These are phyloP conservation scores for Pseudanteris insignis DNA, from an alignment of 2,888 invertebrate genomes.

Conservation along the genomic window DNA sequence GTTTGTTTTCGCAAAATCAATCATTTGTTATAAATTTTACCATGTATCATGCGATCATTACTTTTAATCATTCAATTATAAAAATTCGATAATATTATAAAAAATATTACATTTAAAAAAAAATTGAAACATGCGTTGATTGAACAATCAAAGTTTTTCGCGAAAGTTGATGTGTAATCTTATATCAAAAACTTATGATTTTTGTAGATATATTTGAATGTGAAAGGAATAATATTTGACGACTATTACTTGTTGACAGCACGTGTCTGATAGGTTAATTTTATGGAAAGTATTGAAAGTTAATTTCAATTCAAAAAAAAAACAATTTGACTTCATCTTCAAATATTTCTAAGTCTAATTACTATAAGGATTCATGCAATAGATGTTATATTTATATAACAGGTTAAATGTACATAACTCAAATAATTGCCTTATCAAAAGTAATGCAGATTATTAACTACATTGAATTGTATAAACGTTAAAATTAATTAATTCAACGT, in stretches of 20 bases:
- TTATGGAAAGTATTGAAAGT: constrained; percentile 12
- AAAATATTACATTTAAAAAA: too few relatives aligned
- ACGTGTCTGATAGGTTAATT: constrained; percentile 20
- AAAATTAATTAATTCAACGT: neutral
- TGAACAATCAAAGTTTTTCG: too few relatives aligned
- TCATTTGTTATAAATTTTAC: constrained; percentile 12
- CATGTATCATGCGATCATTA: constrained; percentile 23
- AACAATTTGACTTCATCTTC: constrained; percentile 10
- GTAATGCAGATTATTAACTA: too few relatives aligned
- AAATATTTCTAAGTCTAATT: constrained; percentile 18
- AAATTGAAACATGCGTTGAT: neutral
- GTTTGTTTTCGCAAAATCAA: constrained; percentile 15
- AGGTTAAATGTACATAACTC: constrained; percentile 33
- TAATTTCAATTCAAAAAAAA: constrained; percentile 1
- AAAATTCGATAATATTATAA: neutral
- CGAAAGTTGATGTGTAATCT: too few relatives aligned
- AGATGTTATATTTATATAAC: constrained; percentile 17
- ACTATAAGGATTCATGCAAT: constrained; percentile 19
- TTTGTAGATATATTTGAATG: constrained; percentile 15
- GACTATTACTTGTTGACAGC: constrained; percentile 21
- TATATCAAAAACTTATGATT: too few relatives aligned
- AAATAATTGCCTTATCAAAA: neutral
- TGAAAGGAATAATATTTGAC: constrained; percentile 2
- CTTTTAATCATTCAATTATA: constrained; percentile 8
- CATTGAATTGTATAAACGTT: too few relatives aligned